Evolutionary conservation across 30 jellyfish, hydroid and myxozoan species (phyloP), one percentile per base, ranked within the genome.

Genomic region (Aurelia aurita complex sp. Pacific): DNA sequence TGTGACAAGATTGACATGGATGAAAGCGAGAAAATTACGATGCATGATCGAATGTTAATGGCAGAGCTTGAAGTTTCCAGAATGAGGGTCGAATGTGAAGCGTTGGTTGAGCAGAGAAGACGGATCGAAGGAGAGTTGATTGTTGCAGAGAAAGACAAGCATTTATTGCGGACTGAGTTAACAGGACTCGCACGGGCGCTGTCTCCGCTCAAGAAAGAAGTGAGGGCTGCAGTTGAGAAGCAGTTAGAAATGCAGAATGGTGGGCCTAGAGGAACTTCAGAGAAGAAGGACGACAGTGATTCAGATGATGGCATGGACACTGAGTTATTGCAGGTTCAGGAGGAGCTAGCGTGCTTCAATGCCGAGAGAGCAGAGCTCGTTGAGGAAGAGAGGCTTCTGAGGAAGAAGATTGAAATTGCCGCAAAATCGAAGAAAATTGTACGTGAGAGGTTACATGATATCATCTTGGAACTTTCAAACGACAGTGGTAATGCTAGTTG

Each of bases 11-110:
- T 69, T 13, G 92, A 77, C 55, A 54, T 63, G 10, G 67, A 67
- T 68, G 99, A 85, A 13, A 92, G 69, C 68, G 92, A 95, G 67
- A 85, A 66, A 63, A 82, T 85, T 43, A 89, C 99, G 13, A 76
- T 89, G 85, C 91, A 82, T 17, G 99, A 95, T 57, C 89, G 97
- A 15, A 85, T 95, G 94, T 68, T 95, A 67, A 85, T 95, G 98
- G 97, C 99, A 51, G 99, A 95, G 73, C 90, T 95, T 66, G 98
- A 95, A 57, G 97, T 95, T 9, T 90, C 98, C 9, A 83, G 97
- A 60, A 79, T 95, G 87, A 81, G 91, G 64, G 93, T 97, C 17
- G 97, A 95, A 54, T 89, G 94, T 43, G 92, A 87, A 32, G 91
- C 66, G 64, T 79, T 87, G 54, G 82, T 79, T 40, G 85, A 63